A percentile compares a stretch with the other conserved stretches of the same genome.
phyloP scores from a whole-genome alignment of 92 coral and sea anemone genomes.

The Galaxea fascicularis region DNA sequence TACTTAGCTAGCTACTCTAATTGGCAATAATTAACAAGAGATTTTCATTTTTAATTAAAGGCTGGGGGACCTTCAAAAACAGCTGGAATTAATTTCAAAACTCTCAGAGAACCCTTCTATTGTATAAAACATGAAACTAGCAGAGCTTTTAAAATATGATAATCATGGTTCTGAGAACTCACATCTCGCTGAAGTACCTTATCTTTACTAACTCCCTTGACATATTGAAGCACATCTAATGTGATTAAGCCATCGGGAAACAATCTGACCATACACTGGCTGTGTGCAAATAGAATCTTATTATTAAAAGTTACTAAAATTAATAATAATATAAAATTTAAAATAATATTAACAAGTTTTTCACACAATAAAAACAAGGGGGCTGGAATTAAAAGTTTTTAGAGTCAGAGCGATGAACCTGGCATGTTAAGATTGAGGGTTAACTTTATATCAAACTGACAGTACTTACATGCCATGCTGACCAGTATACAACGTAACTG shows the following conservation, averaged over 20 bases:
- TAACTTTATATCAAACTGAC: no score
- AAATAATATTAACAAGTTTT: not conserved
- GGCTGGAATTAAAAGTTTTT: no score
- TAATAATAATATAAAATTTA: not conserved
- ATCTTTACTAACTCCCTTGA: constrained; percentile 1
- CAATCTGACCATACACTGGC: constrained; percentile 70
- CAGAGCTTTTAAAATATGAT: no score
- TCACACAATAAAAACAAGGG: not conserved
- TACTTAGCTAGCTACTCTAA: no score
- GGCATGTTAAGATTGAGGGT: no score
- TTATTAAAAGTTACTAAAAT: not conserved
- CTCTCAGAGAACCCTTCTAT: no score
- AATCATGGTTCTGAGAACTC: not conserved
- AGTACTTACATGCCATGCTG: constrained; percentile 40
- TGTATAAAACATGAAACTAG: no score
- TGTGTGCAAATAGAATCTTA: not conserved
- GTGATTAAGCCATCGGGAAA: constrained; percentile 71
- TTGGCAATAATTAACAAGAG: no score
- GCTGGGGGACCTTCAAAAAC: no score
- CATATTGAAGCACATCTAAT: constrained; percentile 56
- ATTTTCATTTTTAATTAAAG: no score
- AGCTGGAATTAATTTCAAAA: no score
- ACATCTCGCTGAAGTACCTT: constrained; percentile 17
- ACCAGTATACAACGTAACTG: constrained; percentile 29
- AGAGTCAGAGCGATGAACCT: no score